Evolutionary conservation across 1,140 invertebrate genomes (phyloP).

Genomic region (Spodoptera litura): DNA sequence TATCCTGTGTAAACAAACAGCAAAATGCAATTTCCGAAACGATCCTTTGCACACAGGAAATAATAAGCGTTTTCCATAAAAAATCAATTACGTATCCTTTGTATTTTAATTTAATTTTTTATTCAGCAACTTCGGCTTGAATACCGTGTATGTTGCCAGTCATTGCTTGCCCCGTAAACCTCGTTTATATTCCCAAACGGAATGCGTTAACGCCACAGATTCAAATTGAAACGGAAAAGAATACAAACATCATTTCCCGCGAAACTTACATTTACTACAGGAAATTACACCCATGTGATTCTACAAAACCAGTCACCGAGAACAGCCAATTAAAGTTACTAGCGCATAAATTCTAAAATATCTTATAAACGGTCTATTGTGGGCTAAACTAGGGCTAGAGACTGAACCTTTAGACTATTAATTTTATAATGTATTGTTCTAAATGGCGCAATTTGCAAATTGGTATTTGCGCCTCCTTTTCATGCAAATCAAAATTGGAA

Average conservation of each 20-base stretch:
- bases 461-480: not conserved
- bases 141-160: not conserved
- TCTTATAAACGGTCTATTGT: not conserved
- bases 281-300: constrained; percentile 11
- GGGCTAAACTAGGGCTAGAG: not conserved
- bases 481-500: no score
- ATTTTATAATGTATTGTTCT: constrained; percentile 1
- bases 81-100: not conserved
- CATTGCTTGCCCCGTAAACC: constrained; percentile 1
- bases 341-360: not conserved
- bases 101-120: not conserved
- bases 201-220: constrained; percentile 18
- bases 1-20: not conserved
- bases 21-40: not conserved
- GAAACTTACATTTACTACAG: constrained; percentile 2
- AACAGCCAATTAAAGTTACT: not conserved
- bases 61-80: not conserved
- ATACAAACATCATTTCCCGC: constrained; percentile 14
- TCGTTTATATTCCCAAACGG: constrained; percentile 1
- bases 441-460: not conserved
- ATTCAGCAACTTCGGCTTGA: not conserved
- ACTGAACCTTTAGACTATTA: not conserved
- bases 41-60: constrained; percentile 1
- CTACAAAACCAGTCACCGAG: not conserved
- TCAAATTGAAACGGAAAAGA: constrained; percentile 13